Evolutionary conservation across 2,888 invertebrate species (phyloP).

Genomic region (Dichetophora obliterata): DNA sequence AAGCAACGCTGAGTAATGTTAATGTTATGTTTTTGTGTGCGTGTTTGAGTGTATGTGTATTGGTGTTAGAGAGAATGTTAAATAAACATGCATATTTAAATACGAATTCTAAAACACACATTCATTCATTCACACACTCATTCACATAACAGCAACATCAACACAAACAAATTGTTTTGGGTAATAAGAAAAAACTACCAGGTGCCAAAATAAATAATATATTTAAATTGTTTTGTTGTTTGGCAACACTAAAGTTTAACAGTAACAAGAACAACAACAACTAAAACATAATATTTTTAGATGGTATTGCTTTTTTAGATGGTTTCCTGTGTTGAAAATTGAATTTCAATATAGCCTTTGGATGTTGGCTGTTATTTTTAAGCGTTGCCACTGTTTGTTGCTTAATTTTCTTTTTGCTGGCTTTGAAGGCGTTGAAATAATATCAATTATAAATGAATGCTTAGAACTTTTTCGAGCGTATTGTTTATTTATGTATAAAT

Average conservation of each 20-base stretch:
- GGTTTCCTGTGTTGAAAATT: not conserved
- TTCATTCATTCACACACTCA: not conserved
- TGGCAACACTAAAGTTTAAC: not conserved
- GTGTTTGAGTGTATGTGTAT: not conserved
- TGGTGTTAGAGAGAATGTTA: not conserved
- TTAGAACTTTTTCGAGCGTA: not conserved
- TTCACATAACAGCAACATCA: not conserved
- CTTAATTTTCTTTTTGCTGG: not conserved
- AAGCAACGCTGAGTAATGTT: slow-evolving; percentile 1
- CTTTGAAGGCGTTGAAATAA: slow-evolving; percentile 18
- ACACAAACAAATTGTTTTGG: too few relatives aligned
- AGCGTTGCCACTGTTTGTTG: not conserved
- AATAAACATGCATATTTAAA: slow-evolving; percentile 24
- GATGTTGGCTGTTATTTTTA: not conserved
- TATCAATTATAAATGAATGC: slow-evolving; percentile 6
- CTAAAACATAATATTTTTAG: too few relatives aligned
- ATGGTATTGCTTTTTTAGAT: too few relatives aligned
- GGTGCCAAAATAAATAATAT: slow-evolving; percentile 34
- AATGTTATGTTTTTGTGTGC: not conserved
- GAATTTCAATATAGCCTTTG: not conserved
- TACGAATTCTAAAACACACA: not conserved
- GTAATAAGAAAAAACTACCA: not conserved
- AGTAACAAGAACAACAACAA: not conserved
- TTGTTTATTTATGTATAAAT: too few relatives aligned
- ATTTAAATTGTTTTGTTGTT: slow-evolving; percentile 31